Evolutionary conservation across 2,888 invertebrate species (phyloP).

Genomic region (Troides helena): DNA sequence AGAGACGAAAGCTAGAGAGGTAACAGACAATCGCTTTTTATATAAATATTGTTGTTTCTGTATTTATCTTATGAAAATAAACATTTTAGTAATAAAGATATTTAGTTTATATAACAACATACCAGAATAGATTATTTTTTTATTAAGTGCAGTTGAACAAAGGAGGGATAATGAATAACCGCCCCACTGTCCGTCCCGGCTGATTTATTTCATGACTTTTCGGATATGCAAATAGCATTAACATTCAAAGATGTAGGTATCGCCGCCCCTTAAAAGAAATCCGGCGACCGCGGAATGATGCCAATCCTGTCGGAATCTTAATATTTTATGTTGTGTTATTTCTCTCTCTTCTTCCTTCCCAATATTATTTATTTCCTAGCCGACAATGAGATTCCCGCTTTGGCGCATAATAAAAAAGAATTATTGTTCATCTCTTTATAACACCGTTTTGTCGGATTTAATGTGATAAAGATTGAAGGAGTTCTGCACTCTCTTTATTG

Average conservation of each 20-base stretch:
- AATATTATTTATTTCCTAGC: constrained; percentile 77
- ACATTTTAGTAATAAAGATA: constrained; percentile 1
- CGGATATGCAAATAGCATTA: constrained; percentile 80
- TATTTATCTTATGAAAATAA: constrained; percentile 18
- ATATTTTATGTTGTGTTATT: constrained; percentile 80
- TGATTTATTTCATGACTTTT: constrained; percentile 80
- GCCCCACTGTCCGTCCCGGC: constrained; percentile 75
- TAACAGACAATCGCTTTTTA: not conserved
- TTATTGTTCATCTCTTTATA: constrained; percentile 79
- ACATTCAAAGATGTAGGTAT: constrained; percentile 75
- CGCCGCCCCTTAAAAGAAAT: constrained; percentile 67
- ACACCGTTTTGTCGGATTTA: constrained; percentile 73
- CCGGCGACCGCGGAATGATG: constrained; percentile 75
- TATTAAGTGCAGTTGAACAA: constrained; percentile 74
- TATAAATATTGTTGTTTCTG: constrained; percentile 41
- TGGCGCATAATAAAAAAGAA: constrained; percentile 79
- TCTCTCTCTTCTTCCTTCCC: constrained; percentile 76
- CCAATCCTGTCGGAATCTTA: constrained; percentile 79
- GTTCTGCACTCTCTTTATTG: not conserved
- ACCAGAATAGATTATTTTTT: constrained; percentile 46
- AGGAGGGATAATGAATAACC: constrained; percentile 69
- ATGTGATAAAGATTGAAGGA: constrained; percentile 65
- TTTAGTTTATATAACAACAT: constrained; percentile 35
- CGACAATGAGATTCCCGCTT: constrained; percentile 80
- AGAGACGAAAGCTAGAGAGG: too few relatives aligned